phyloP scores from a whole-genome alignment of 2,797 vertebrate species.

The Rhynchonycteris naso region DNA sequence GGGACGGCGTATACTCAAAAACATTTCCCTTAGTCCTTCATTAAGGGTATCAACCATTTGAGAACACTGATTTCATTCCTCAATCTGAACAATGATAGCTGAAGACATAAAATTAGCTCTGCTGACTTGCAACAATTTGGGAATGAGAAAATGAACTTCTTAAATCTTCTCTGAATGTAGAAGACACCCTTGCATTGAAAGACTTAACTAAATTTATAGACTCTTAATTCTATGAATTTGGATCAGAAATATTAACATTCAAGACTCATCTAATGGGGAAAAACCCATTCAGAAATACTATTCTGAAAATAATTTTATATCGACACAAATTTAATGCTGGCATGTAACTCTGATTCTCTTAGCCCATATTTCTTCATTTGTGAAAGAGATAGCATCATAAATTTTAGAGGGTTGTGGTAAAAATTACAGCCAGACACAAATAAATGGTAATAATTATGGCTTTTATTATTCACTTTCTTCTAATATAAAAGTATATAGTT shows the following conservation, averaged over 20 bases:
- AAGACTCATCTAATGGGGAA: conserved; percentile 17
- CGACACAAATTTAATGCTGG: neutral
- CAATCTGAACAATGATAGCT: neutral
- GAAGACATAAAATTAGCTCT: conserved; percentile 37
- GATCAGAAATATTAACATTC: conserved; percentile 21
- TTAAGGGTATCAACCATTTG: neutral
- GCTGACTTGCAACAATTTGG: conserved; percentile 38
- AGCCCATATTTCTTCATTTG: neutral
- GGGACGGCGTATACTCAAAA: neutral
- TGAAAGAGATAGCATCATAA: neutral
- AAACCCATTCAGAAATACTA: conserved; percentile 43
- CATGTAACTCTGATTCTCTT: conserved; percentile 16
- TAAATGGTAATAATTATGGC: neutral
- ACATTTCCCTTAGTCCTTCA: neutral
- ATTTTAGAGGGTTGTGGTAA: neutral
- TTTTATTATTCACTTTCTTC: conserved; percentile 52
- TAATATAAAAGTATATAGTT: neutral
- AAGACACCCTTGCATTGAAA: conserved; percentile 24
- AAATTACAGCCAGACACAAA: conserved; percentile 49
- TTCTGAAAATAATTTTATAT: conserved; percentile 36
- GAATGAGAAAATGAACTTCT: conserved; percentile 49
- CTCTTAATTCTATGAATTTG: neutral
- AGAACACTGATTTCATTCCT: neutral
- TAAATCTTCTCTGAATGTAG: conserved; percentile 28
- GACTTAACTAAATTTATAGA: conserved; percentile 16